Percentiles rank a stretch among this genome's conserved stretches.
Evolutionary conservation across 1,140 invertebrate species (phyloP).

Genomic region (Proales similis): DNA sequence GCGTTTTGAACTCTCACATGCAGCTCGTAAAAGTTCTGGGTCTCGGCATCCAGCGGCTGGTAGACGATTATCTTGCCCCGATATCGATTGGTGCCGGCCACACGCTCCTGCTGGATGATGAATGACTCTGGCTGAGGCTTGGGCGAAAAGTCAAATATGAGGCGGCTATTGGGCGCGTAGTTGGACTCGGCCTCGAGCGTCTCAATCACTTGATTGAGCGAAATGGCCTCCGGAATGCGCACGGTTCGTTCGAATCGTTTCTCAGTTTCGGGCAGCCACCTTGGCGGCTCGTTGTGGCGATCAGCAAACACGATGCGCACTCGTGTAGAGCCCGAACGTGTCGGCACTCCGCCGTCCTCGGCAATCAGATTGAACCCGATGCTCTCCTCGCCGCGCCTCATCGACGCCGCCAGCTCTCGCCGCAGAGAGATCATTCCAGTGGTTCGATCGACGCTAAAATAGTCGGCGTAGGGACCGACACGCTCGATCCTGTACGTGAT

Average conservation of each 20-base stretch:
- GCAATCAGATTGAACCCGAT: slow-evolving; percentile 24
- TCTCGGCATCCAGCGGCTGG: slow-evolving; percentile 31
- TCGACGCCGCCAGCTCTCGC: not conserved
- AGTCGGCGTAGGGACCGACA: slow-evolving; percentile 1
- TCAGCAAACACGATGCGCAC: slow-evolving; percentile 23
- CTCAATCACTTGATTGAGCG: slow-evolving; percentile 22
- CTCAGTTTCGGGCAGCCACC: slow-evolving; percentile 20
- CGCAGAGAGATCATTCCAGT: slow-evolving; percentile 17
- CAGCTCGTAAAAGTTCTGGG: slow-evolving; percentile 13
- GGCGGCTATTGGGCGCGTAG: not conserved
- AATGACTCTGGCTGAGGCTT: slow-evolving; percentile 7
- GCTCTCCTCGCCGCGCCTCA: not conserved
- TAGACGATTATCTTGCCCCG: slow-evolving; percentile 33
- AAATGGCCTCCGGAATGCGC: slow-evolving; percentile 11
- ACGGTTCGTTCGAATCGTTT: slow-evolving; percentile 18
- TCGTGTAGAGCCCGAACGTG: not conserved
- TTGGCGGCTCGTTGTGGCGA: slow-evolving; percentile 25
- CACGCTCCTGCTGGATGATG: slow-evolving; percentile 38
- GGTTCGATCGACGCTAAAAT: slow-evolving; percentile 16
- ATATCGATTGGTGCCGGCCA: slow-evolving; percentile 57
- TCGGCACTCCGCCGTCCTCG: not conserved
- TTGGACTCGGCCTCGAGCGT: slow-evolving; percentile 20
- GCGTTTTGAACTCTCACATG: slow-evolving; percentile 62
- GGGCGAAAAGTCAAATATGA: slow-evolving; percentile 33
- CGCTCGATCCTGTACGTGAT: slow-evolving; percentile 26